Evolutionary conservation across 2,797 vertebrate genomes (phyloP), one percentile per base, ranked within the genome.

Genomic region (Parauchenoglanis ngamensis): DNA sequence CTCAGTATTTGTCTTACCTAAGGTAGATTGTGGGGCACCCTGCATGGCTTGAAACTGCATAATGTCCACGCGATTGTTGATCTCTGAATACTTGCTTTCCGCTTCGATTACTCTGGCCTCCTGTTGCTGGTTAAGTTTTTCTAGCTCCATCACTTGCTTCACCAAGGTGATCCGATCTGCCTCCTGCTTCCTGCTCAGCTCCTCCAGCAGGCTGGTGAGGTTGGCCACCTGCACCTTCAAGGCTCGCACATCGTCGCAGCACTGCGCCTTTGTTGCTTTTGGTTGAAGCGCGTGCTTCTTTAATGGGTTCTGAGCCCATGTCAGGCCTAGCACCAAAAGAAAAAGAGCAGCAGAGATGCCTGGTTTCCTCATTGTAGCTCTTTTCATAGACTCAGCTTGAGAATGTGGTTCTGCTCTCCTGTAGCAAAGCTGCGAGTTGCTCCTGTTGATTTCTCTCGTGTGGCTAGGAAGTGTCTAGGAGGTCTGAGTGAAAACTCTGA

Each of bases 61-160:
- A 93, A 98, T 98, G 91, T 97, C 97, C 0, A 99, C 96, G 12
- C 98, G 97, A 94, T 96, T 98, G 95, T 98, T 98, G 93, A 99
- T 97, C 85, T 99, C 97, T 0, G 98, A 99, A 94, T 97, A 99
- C 90, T 98, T 99, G 96, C 97, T 96, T 94, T 99, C 98, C 0
- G 96, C 98, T 2, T 98, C 97, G 0, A 94, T 93, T 87, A 99
- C 96, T 13, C 98, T 95, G 0, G 94, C 92, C 92, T 98, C 97
- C 90, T 97, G 95, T 92, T 95, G 96, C 92, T 96, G 96, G 93
- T 96, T 95, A 89, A 90, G 95, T 86, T 97, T 95, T 89, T 99
- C 97, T 94, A 99, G 95, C 87, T 99, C 96, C 96, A 98, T 96
- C 92, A 98, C 96, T 95, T 99, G 97, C 96, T 96, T 95, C 87